These are phyloP conservation scores for Falco punctatus DNA, from an alignment of 2,113 vertebrate species.

Conservation along the genomic window DNA sequence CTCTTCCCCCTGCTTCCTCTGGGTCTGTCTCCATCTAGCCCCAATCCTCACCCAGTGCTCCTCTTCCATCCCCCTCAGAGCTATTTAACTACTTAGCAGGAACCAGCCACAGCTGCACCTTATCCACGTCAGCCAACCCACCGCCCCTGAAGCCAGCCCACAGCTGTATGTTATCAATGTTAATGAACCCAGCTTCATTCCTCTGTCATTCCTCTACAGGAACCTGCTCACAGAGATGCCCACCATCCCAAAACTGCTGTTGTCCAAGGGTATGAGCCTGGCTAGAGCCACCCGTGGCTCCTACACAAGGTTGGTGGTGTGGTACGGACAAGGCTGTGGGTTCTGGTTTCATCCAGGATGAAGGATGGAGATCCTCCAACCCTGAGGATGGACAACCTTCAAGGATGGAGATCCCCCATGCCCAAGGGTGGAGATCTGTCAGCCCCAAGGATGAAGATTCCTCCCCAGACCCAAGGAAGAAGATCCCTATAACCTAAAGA, in stretches of 20 bases:
- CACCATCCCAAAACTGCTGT: neutral
- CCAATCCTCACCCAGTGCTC: no score
- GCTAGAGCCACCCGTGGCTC: fast-evolving
- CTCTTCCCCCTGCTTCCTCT: no score
- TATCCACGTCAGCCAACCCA: no score
- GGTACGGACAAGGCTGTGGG: neutral
- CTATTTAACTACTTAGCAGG: no score
- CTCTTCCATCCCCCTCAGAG: no score
- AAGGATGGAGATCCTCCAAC: neutral
- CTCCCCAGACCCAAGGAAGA: neutral
- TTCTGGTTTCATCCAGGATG: neutral
- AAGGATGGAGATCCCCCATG: neutral
- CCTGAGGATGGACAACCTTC: neutral
- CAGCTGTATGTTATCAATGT: no score
- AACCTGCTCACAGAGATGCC: neutral
- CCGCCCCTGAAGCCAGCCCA: no score
- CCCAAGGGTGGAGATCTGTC: neutral
- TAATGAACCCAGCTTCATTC: no score
- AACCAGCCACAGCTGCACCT: no score
- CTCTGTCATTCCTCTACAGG: neutral
- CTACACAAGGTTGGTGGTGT: fast-evolving
- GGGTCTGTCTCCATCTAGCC: no score
- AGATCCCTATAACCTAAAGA: neutral
- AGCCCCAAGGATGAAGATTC: neutral
- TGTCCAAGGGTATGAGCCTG: neutral